Conservation (phyloP, 2,797 vertebrate species). For the Pelobates cultripes region DNA sequence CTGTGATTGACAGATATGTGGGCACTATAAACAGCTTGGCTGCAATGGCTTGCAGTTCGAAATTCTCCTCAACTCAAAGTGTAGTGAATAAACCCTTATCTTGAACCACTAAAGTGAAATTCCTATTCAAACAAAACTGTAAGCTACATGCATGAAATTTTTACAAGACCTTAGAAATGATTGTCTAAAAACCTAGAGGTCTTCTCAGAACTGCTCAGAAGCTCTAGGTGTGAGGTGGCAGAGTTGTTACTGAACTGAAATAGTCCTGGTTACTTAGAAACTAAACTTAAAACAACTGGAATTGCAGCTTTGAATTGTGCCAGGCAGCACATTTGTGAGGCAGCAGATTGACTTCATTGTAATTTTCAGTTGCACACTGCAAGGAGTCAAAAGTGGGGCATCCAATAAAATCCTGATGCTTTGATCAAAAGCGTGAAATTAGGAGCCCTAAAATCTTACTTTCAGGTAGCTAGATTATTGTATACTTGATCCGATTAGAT, state of each 20-base stretch:
- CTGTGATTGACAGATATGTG: too few relatives aligned
- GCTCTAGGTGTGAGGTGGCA: not conserved
- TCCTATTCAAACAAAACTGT: too few relatives aligned
- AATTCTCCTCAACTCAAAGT: too few relatives aligned
- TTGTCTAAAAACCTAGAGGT: not conserved
- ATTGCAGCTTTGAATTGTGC: constrained; percentile 25
- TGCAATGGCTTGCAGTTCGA: too few relatives aligned
- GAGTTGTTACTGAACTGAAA: constrained; percentile 5
- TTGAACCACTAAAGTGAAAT: too few relatives aligned
- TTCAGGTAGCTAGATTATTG: constrained; percentile 37
- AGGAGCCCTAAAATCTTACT: constrained; percentile 41
- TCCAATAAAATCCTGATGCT: constrained; percentile 32
- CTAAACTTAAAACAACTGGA: constrained; percentile 11
- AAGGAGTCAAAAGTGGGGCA: constrained; percentile 24
- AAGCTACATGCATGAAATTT: too few relatives aligned
- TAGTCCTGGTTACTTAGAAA: constrained; percentile 23
- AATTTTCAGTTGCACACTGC: not conserved
- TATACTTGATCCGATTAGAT: constrained; percentile 29
- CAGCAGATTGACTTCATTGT: constrained; percentile 16
- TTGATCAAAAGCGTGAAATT: constrained; percentile 38
- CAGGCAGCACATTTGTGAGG: constrained; percentile 15
- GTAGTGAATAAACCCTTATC: too few relatives aligned
- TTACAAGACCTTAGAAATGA: too few relatives aligned
- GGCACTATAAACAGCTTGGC: too few relatives aligned
- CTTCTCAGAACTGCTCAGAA: constrained; percentile 32